These are phyloP conservation scores for Eupithecia inturbata DNA, from an alignment of 2,888 invertebrate species.

Conservation along the genomic window DNA sequence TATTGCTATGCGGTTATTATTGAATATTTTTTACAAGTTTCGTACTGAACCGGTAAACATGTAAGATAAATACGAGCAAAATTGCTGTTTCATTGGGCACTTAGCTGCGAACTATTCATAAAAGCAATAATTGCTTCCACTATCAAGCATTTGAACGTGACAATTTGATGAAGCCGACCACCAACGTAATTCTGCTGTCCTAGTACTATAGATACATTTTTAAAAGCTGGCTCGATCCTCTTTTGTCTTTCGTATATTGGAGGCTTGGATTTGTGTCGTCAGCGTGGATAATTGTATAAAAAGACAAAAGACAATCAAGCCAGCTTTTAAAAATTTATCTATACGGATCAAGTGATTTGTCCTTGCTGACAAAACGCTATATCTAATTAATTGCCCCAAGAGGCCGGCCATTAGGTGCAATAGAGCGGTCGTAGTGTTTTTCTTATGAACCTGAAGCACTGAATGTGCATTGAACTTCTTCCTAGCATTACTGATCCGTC, in stretches of 20 bases:
- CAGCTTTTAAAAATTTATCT: too few relatives aligned
- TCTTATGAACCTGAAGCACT: constrained; percentile 1
- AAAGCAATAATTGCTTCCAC: constrained; percentile 3
- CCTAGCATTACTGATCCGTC: constrained; percentile 20
- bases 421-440: not conserved
- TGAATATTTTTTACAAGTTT: constrained; percentile 2
- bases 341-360: constrained; percentile 18
- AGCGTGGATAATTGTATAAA: too few relatives aligned
- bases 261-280: too few relatives aligned
- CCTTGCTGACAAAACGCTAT: constrained; percentile 22
- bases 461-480: constrained; percentile 7
- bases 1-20: not conserved
- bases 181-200: constrained; percentile 43
- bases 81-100: not conserved
- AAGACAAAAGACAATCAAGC: too few relatives aligned
- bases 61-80: not conserved
- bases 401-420: constrained; percentile 1
- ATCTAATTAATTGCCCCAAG: constrained; percentile 22
- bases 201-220: too few relatives aligned
- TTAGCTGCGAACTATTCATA: not conserved
- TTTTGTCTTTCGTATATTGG: too few relatives aligned
- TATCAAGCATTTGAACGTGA: constrained; percentile 38
- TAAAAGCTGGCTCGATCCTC: too few relatives aligned
- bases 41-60: not conserved
- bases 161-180: constrained; percentile 51